Conservation (phyloP, 92 coral and sea anemone genomes). For the Zoanthus sansibaricus region DNA sequence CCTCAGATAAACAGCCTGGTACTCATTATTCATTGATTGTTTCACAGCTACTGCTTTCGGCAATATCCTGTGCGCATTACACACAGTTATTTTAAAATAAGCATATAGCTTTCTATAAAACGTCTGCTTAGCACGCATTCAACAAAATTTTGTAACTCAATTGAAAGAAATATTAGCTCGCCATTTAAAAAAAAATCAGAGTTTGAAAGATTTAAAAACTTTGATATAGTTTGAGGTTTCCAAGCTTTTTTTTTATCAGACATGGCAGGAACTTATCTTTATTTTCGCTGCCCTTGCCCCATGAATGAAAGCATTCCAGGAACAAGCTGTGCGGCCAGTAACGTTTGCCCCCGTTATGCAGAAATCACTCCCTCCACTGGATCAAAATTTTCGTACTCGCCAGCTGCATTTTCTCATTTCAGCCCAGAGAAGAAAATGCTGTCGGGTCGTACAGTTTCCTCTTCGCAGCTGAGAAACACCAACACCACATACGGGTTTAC, state of each 20-base stretch:
- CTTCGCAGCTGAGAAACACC: constrained; percentile 15
- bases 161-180: background rate
- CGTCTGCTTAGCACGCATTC: constrained; percentile 38
- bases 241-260: background rate
- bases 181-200: background rate
- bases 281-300: constrained; percentile 84
- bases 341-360: constrained; percentile 69
- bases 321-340: constrained; percentile 54
- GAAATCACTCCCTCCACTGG: constrained; percentile 69
- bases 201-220: background rate
- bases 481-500: background rate
- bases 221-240: background rate
- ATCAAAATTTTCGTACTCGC: constrained; percentile 52
- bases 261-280: constrained; percentile 75
- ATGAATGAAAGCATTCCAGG: constrained; percentile 52
- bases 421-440: constrained; percentile 73
- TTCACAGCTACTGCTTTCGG: constrained; percentile 61
- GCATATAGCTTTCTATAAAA: constrained; percentile 60
- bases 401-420: constrained; percentile 73
- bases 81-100: constrained; percentile 68
- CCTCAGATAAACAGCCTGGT: constrained; percentile 70
- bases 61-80: constrained; percentile 74
- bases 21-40: constrained; percentile 55
- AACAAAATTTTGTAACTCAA: background rate
- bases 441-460: constrained; percentile 17